Base-by-base conservation (phyloP, 2,113 vertebrate species). In the Erpornis zantholeuca region DNA sequence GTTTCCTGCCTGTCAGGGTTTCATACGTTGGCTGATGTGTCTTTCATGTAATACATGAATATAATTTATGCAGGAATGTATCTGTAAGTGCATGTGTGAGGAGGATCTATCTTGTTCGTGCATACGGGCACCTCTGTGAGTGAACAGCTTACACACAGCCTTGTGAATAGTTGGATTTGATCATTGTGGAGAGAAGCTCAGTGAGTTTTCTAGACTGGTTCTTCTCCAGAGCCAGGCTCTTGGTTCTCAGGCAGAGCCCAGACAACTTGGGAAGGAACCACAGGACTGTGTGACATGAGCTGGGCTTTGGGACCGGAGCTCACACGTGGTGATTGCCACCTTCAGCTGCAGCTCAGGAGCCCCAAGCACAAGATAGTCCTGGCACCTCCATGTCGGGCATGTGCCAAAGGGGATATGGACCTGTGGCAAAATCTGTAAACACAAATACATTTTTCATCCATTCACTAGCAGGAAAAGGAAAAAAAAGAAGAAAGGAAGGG, bases 1-100 rank as follows among this genome's bases (percentile, higher is more conserved):
- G 59, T 88, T 96, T 84, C 89, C 72, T 96, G 91, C 69, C 92
- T 95, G 92, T 92, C 95, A 96, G 88, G 65, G 71, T 93, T 94
- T 87, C 91, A 92, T 75, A 91, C 87, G 6, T 94, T 91, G 94
- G 64, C 79, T 89, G 92, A 97, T 78, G 88, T 84, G 83, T 70
- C 59, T 86, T 96, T 88, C 78, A 57, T 94, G 72, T 82, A 92
- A 96, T 57, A 88, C 81, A 75, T 40, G 82, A 88, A 89, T 65
- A 95, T 90, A 96, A 94, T 89, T 86, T 94, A 88, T 90, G 59
- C 73, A 92, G 86, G 40, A 82, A 80, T 10, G 6, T 33, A 80
- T 44, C 80, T 86, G 64, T 38, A 54, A 73, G 59, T 14, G 20
- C 0, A 0, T 9, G 28, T 54, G 45, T 63, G 63, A 22, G 18